These are phyloP conservation scores for Myiotriccus ornatus DNA, from an alignment of 2,797 vertebrate genomes.

Conservation along the genomic window DNA sequence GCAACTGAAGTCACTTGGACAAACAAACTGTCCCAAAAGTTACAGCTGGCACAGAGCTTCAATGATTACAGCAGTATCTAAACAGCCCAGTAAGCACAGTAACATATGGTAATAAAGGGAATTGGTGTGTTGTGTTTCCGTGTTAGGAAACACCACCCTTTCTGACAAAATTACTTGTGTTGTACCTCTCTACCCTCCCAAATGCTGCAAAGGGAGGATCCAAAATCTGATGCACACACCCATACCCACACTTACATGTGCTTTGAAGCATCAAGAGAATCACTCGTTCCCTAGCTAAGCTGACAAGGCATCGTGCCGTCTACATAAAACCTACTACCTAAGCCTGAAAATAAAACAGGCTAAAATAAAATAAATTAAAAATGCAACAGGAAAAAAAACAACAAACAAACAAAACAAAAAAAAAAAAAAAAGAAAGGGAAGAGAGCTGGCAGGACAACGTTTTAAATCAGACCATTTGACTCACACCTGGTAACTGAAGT, in stretches of 20 bases:
- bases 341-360: background rate
- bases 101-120: background rate
- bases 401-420: background rate
- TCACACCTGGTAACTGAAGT: background rate
- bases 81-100: background rate
- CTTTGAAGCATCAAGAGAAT: background rate
- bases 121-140: background rate
- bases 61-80: background rate
- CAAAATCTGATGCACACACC: background rate
- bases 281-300: background rate
- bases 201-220: background rate
- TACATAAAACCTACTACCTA: background rate
- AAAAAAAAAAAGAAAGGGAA: background rate
- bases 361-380: background rate
- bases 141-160: background rate
- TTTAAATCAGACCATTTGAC: background rate
- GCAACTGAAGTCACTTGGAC: background rate
- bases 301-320: background rate
- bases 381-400: background rate
- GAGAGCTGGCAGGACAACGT: background rate
- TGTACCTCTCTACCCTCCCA: background rate
- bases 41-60: background rate
- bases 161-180: background rate
- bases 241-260: background rate
- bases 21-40: background rate